phyloP scores from a whole-genome alignment of 2,113 vertebrate species.

The Lipotes vexillifer region DNA sequence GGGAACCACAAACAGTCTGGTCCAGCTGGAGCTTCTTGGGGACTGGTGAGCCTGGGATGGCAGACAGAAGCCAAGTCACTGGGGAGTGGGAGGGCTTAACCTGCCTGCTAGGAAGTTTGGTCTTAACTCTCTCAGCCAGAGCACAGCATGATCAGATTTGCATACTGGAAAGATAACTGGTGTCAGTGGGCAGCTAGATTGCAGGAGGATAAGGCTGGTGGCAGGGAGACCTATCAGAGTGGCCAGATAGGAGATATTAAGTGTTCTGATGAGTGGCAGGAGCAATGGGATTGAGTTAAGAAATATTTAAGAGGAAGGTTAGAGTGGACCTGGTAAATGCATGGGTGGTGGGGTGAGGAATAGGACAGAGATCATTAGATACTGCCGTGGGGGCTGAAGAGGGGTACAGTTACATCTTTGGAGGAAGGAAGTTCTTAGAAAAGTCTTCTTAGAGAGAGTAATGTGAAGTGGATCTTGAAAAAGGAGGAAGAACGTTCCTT shows the following conservation, averaged over 20 bases:
- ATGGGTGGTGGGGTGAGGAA: background rate
- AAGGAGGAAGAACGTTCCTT: background rate
- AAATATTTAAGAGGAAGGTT: background rate
- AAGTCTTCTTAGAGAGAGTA: background rate
- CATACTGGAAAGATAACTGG: background rate
- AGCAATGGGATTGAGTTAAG: background rate
- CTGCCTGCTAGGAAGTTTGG: background rate
- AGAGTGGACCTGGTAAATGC: background rate
- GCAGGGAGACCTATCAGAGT: background rate
- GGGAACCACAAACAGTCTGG: background rate
- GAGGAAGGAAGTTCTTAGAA: background rate
- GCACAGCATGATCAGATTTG: background rate
- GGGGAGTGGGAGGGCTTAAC: background rate
- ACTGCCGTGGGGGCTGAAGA: background rate
- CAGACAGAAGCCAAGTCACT: background rate
- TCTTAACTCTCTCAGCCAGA: background rate
- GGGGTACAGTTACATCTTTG: background rate
- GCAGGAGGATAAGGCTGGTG: background rate
- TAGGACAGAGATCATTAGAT: background rate
- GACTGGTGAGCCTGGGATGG: background rate
- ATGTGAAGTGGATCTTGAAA: background rate
- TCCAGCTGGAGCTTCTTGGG: background rate
- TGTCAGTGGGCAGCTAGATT: background rate
- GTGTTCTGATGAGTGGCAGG: background rate
- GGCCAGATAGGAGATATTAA: background rate